A percentile compares a stretch with the other conserved stretches of the same genome.
Conservation (phyloP, 2,113 vertebrate species). For the Trochalopteron elliotii region DNA sequence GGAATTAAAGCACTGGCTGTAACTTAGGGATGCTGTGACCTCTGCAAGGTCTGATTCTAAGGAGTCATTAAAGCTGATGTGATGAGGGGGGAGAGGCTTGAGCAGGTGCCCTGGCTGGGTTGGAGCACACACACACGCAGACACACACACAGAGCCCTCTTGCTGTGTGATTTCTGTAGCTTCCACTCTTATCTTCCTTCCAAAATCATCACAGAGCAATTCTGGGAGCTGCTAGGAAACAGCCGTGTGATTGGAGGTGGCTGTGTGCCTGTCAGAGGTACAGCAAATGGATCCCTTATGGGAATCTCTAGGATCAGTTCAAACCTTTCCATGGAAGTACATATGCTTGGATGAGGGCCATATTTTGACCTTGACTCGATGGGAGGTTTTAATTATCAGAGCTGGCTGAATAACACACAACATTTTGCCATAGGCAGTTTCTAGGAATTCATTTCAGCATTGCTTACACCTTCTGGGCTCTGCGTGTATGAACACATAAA, state of each 20-base stretch:
- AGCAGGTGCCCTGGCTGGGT: background rate
- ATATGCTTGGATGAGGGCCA: background rate
- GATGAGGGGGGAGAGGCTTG: background rate
- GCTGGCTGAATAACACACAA: background rate
- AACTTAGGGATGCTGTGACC: background rate
- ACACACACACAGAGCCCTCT: background rate
- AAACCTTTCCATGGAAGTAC: slow-evolving; percentile 5
- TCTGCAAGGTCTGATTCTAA: background rate
- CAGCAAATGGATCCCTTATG: background rate
- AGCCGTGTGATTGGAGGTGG: background rate
- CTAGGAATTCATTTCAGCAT: slow-evolving; percentile 28
- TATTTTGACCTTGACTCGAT: slow-evolving; percentile 15
- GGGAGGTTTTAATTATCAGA: slow-evolving; percentile 22
- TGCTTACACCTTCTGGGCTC: background rate
- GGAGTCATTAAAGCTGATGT: background rate
- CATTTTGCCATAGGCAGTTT: background rate
- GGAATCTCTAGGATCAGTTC: background rate
- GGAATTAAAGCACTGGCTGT: background rate
- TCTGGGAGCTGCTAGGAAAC: background rate
- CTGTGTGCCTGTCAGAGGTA: background rate
- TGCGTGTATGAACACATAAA: background rate
- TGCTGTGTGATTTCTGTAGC: background rate
- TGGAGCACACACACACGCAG: accelerated
- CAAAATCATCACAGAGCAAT: background rate
- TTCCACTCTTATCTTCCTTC: background rate